Evolutionary conservation across 2,113 vertebrate genomes (phyloP).

Genomic region (Cavia aperea): DNA sequence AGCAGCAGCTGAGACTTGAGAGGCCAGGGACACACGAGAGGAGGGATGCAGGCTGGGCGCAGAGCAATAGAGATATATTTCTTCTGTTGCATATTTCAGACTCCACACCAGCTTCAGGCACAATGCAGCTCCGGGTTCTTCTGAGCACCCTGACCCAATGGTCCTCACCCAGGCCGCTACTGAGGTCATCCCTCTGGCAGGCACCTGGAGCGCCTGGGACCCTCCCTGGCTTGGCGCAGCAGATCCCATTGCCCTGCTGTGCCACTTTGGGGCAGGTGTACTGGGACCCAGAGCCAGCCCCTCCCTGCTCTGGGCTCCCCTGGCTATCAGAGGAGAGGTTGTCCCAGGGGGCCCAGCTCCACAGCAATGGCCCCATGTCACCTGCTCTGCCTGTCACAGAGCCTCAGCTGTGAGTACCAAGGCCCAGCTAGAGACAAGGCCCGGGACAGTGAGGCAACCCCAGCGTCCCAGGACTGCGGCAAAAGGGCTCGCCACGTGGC

Average conservation of each 20-base stretch:
- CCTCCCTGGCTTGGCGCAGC: not conserved
- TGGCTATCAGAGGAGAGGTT: slow-evolving; percentile 50
- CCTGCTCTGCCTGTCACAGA: not conserved
- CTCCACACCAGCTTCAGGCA: slow-evolving; percentile 60
- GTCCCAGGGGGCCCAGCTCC: slow-evolving; percentile 35
- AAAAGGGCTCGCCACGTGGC: slow-evolving; percentile 16
- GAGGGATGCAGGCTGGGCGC: not conserved
- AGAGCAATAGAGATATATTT: slow-evolving; percentile 70
- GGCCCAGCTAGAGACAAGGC: not conserved
- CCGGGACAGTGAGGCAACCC: not conserved
- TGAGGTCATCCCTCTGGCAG: not conserved
- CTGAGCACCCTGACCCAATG: not conserved
- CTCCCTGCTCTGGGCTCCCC: slow-evolving; percentile 24
- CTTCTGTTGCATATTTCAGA: slow-evolving; percentile 72
- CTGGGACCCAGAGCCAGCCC: slow-evolving; percentile 11
- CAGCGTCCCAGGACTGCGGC: not conserved
- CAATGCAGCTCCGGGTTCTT: slow-evolving; percentile 36
- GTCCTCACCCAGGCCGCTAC: not conserved
- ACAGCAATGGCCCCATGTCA: not conserved
- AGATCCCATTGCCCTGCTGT: not conserved
- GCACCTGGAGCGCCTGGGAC: not conserved
- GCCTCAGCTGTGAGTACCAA: not conserved
- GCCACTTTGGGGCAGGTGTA: not conserved
- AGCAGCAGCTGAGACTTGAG: not conserved
- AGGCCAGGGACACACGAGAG: not conserved